These are phyloP conservation scores for Conchocele bisecta DNA, from an alignment of 2,888 invertebrate species.

Conservation along the genomic window DNA sequence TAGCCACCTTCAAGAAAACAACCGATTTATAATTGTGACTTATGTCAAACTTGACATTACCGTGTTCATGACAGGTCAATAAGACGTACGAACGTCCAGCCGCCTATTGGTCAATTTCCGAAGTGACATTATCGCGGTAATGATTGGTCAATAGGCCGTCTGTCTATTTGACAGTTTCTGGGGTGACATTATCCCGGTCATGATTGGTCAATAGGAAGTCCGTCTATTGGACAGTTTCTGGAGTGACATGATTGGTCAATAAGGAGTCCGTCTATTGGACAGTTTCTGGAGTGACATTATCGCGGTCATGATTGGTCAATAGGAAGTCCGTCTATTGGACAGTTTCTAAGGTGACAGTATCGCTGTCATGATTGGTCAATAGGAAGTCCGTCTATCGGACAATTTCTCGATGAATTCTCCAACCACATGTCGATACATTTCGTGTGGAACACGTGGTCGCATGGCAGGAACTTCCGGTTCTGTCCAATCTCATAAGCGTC, in stretches of 20 bases:
- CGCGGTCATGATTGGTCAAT: slow-evolving; percentile 54
- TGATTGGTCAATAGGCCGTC: slow-evolving; percentile 68
- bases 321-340: slow-evolving; percentile 80
- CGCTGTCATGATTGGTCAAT: slow-evolving; percentile 54
- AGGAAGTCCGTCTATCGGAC: slow-evolving; percentile 80
- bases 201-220: slow-evolving; percentile 68
- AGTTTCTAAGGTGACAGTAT: too few species aligned
- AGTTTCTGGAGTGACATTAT: too few species aligned
- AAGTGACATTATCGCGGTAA: too few species aligned
- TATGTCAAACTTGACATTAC: too few species aligned
- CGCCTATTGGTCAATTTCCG: too few species aligned
- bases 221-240: slow-evolving; percentile 80
- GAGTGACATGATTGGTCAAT: too few species aligned
- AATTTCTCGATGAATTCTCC: slow-evolving; percentile 77
- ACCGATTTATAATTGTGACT: too few species aligned
- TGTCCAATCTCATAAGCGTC: slow-evolving; percentile 75
- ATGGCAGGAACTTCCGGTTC: slow-evolving; percentile 76
- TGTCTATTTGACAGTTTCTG: slow-evolving; percentile 82
- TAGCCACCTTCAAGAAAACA: too few species aligned
- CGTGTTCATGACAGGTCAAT: too few species aligned
- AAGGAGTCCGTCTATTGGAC: too few species aligned
- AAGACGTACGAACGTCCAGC: too few species aligned
- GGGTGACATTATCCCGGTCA: too few species aligned
- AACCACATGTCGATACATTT: slow-evolving; percentile 80
- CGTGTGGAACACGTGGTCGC: slow-evolving; percentile 79